A percentile compares a stretch with the other conserved stretches of the same genome.
Conservation (phyloP, 2,113 vertebrate genomes). For the Capreolus pygargus region DNA sequence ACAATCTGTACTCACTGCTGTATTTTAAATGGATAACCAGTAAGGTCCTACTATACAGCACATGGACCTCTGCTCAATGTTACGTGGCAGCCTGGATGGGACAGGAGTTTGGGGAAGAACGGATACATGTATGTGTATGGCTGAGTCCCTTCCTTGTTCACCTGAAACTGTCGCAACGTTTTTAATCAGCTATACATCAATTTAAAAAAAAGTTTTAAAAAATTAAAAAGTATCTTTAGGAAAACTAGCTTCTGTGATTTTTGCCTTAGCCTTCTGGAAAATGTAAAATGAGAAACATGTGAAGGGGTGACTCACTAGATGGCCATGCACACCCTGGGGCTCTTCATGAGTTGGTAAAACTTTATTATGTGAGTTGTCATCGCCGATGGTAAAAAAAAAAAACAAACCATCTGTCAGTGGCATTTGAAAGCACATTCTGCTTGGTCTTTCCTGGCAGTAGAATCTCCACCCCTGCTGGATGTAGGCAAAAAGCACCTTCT, state of each 20-base stretch:
- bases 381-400: neutral
- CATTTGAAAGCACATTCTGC: neutral
- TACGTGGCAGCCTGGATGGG: neutral
- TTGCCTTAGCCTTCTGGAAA: conserved; percentile 8
- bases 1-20: neutral
- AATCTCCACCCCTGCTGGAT: neutral
- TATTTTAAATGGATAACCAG: neutral
- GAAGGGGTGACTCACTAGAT: neutral
- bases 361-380: neutral
- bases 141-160: neutral
- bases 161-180: neutral
- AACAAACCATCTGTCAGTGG: neutral
- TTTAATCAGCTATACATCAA: neutral
- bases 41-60: neutral
- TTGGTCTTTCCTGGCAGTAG: neutral
- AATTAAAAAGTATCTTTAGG: neutral
- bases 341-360: neutral
- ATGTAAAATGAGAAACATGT: neutral
- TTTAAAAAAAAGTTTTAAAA: neutral
- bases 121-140: neutral
- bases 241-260: neutral
- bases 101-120: neutral
- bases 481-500: neutral
- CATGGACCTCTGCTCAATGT: neutral
- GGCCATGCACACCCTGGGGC: neutral